Evolutionary conservation across 2,113 vertebrate genomes (phyloP), one percentile per base, ranked within the genome.

Genomic region (Anolis carolinensis): DNA sequence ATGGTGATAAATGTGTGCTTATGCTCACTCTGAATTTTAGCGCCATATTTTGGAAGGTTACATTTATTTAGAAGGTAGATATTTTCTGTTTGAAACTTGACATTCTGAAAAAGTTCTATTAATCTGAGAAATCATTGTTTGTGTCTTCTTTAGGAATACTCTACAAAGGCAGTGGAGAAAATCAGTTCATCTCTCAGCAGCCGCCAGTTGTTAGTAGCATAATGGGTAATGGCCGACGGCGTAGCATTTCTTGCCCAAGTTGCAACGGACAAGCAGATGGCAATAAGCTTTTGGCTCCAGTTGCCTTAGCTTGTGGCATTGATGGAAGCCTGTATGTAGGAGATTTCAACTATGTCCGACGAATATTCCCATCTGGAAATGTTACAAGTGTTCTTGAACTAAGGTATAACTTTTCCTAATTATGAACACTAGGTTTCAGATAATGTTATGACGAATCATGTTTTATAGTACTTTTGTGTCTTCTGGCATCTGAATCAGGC

Each of bases 291-390:
- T 63, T 99, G 93, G 98, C 99, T 30, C 98, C 99, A 0, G 98
- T 99, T 39, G 98, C 98, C 0, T 92, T 99, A 86, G 98, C 99
- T 0, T 99, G 98, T 91, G 99, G 98, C 76, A 97, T 96, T 18
- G 98, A 99, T 3, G 98, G 99, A 87, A 99, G 98, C 25, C 96
- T 99, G 1, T 99, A 98, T 0, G 98, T 99, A 9, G 99, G 98
- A 2, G 99, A 99, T 92, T 99, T 99, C 96, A 99, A 99, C 97
- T 99, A 98, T 73, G 98, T 99, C n/a, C 97, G 99, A 13, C 96
- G 99, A 50, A 98, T 99, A 86, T 98, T 98, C 95, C 98, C 98
- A 14, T 98, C 98, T 32, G 98, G 98, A 93, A 99, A 99, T 0
- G 99, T 99, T 83, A 99, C 97, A 11, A 99, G 98, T 76, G 98